These are phyloP conservation scores for Eudyptes chrysolophus DNA, from an alignment of 2,113 vertebrate species.

Conservation along the genomic window DNA sequence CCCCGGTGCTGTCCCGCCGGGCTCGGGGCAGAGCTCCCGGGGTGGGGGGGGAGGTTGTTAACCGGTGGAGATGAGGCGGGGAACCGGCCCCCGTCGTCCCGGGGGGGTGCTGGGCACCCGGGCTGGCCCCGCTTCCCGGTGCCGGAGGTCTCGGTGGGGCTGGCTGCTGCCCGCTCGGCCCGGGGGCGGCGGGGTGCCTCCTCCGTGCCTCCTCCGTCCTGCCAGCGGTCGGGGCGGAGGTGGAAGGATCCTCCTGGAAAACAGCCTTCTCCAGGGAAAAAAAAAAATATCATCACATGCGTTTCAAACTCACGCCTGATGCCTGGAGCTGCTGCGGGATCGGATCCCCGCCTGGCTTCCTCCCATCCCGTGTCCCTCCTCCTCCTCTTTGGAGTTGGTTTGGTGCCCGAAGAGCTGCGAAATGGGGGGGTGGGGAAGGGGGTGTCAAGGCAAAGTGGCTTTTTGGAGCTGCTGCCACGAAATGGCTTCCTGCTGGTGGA, in stretches of 20 bases:
- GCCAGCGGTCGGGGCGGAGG: accelerated
- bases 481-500: not conserved
- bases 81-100: accelerated
- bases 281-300: accelerated
- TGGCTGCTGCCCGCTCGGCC: not conserved
- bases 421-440: not conserved
- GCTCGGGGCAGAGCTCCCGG: not conserved
- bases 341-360: not conserved
- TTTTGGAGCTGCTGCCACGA: not conserved
- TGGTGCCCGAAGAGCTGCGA: accelerated
- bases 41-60: no score
- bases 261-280: no score
- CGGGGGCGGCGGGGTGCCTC: no score
- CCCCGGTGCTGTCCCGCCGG: not conserved
- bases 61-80: no score
- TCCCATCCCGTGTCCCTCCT: accelerated
- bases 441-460: not conserved
- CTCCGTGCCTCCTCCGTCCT: no score
- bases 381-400: not conserved
- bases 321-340: not conserved
- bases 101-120: not conserved
- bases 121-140: accelerated
- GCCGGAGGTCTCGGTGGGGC: not conserved
- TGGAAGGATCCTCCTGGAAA: not conserved
- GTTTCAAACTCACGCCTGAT: not conserved